Percentiles rank a stretch among this genome's conserved stretches.
These are phyloP conservation scores for Adelognathus sp. DNA, from an alignment of 2,888 invertebrate genomes.

Conservation along the genomic window DNA sequence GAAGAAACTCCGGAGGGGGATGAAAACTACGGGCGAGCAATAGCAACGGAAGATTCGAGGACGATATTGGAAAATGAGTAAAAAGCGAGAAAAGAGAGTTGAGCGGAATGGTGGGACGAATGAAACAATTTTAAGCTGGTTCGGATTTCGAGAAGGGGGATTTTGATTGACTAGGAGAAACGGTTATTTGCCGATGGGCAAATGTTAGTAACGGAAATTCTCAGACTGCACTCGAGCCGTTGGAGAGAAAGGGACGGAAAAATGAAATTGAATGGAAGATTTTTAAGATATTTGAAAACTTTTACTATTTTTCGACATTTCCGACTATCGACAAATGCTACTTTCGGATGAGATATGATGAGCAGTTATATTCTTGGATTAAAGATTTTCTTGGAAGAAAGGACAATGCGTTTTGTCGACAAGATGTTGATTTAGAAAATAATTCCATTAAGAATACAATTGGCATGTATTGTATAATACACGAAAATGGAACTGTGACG, in stretches of 20 bases:
- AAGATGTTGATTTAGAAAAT: no score
- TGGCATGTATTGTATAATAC: no score
- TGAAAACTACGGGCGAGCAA: constrained; percentile 9
- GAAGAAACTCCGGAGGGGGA: constrained; percentile 25
- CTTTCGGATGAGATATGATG: background rate
- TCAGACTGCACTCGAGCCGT: background rate
- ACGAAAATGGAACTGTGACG: no score
- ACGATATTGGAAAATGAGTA: constrained; percentile 10
- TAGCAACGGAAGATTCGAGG: background rate
- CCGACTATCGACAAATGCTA: background rate
- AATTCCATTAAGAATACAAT: no score
- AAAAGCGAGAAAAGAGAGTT: constrained; percentile 1
- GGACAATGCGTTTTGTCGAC: no score
- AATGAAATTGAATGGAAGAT: background rate
- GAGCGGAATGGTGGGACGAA: constrained; percentile 26
- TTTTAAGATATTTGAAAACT: background rate
- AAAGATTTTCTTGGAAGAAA: no score
- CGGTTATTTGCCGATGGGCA: constrained; percentile 50
- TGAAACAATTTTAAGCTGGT: constrained; percentile 43
- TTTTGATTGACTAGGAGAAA: constrained; percentile 57
- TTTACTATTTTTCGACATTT: background rate
- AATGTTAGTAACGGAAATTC: constrained; percentile 26
- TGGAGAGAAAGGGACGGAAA: background rate
- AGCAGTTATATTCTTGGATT: no score
- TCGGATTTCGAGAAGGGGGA: constrained; percentile 11